phyloP scores from a whole-genome alignment of 2,797 vertebrate species.

The Schizopygopsis pylzovi region DNA sequence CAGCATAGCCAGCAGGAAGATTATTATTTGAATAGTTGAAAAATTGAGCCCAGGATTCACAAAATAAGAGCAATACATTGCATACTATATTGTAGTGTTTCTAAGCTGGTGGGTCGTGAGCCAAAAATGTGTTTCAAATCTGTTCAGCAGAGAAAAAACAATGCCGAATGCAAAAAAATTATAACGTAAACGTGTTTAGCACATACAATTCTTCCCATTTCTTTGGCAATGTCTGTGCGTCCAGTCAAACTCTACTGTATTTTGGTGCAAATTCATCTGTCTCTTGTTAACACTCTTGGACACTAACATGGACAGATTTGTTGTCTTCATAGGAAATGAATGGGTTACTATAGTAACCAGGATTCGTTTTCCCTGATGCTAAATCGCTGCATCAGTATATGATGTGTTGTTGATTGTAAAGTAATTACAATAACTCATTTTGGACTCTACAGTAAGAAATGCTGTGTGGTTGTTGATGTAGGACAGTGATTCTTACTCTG shows the following conservation, averaged over 20 bases:
- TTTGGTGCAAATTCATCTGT: neutral
- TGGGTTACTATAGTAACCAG: neutral
- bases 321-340: neutral
- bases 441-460: neutral
- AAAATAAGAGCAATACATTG: neutral
- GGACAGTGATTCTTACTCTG: slow-evolving; percentile 78
- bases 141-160: neutral
- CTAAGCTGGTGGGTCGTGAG: neutral
- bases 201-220: neutral
- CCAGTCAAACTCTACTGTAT: neutral
- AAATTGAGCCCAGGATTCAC: neutral
- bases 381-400: neutral
- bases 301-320: neutral
- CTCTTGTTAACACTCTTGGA: neutral
- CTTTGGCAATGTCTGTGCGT: neutral
- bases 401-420: too few relatives aligned
- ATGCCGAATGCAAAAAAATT: neutral
- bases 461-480: neutral
- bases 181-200: neutral
- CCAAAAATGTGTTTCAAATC: neutral
- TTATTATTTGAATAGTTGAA: slow-evolving; percentile 6
- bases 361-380: neutral
- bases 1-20: neutral
- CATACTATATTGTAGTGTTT: neutral
- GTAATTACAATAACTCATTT: too few relatives aligned